Conservation (phyloP, 2,113 vertebrate species). For the Oryzias javanicus region DNA sequence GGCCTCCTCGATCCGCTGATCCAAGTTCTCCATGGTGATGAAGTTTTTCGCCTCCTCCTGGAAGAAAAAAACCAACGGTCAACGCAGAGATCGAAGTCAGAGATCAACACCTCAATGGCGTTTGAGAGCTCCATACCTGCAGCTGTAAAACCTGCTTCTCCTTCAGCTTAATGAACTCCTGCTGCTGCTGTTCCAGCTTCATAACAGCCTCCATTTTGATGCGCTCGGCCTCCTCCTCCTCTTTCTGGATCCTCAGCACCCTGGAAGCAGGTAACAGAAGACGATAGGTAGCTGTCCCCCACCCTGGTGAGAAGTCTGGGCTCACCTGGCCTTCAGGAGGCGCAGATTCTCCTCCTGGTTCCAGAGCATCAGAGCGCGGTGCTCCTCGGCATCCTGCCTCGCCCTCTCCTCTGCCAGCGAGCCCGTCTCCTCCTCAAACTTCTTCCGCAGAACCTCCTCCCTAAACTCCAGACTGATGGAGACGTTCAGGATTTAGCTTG, state of each 20-base stretch:
- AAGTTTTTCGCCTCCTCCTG: constrained; percentile 90
- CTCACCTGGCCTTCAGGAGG: constrained; percentile 79
- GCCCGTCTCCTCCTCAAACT: constrained; percentile 66
- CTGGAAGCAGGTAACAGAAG: neutral
- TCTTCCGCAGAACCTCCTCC: constrained; percentile 73
- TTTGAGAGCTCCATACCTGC: constrained; percentile 74
- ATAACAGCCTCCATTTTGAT: constrained; percentile 41
- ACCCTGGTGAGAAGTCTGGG: neutral
- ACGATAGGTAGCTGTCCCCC: neutral
- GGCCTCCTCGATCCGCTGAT: constrained; percentile 83
- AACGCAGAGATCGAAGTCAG: accelerated
- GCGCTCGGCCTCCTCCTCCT: constrained; percentile 68
- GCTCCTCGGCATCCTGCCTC: constrained; percentile 73
- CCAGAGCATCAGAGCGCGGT: constrained; percentile 85
- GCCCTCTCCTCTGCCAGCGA: constrained; percentile 71
- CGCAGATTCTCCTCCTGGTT: constrained; percentile 84
- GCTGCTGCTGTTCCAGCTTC: constrained; percentile 52
- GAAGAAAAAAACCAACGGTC: neutral
- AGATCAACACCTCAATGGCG: neutral
- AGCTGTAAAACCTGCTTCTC: constrained; percentile 81
- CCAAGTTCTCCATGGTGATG: constrained; percentile 88
- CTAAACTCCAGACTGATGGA: constrained; percentile 80
- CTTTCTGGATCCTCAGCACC: constrained; percentile 68
- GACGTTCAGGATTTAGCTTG: neutral
- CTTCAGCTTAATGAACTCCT: constrained; percentile 77